phyloP scores from a whole-genome alignment of 37 sponge, comb jelly and placozoan species.

The Mnemiopsis leidyi region DNA sequence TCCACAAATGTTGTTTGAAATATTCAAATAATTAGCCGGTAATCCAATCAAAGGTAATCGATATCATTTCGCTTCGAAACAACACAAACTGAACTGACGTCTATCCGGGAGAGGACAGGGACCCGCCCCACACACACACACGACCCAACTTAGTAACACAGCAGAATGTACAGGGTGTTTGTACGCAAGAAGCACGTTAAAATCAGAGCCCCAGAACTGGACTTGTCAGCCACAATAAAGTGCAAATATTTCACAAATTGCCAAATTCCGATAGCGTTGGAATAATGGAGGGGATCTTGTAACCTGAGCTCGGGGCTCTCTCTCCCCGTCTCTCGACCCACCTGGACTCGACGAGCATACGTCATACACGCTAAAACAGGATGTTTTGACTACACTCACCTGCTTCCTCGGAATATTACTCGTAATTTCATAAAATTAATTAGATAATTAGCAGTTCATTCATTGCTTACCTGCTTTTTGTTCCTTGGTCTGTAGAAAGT shows the following conservation, averaged over 20 bases:
- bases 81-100: background rate
- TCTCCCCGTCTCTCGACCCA: too few species aligned
- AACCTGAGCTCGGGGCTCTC: background rate
- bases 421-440: background rate
- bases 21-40: background rate
- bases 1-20: background rate
- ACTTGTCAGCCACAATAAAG: background rate
- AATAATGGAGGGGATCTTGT: background rate
- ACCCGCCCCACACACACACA: too few species aligned
- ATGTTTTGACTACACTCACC: background rate
- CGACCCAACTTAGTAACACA: too few species aligned
- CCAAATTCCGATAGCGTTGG: background rate
- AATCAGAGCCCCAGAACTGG: background rate
- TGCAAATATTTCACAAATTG: background rate
- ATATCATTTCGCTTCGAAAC: background rate
- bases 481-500: conserved; percentile 39
- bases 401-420: background rate
- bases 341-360: background rate
- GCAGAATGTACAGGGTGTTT: background rate
- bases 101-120: background rate
- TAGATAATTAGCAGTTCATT: background rate
- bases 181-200: background rate
- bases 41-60: background rate
- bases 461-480: background rate
- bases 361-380: background rate